These are phyloP conservation scores for Thunnus albacares DNA, from an alignment of 2,797 vertebrate species.

Conservation along the genomic window DNA sequence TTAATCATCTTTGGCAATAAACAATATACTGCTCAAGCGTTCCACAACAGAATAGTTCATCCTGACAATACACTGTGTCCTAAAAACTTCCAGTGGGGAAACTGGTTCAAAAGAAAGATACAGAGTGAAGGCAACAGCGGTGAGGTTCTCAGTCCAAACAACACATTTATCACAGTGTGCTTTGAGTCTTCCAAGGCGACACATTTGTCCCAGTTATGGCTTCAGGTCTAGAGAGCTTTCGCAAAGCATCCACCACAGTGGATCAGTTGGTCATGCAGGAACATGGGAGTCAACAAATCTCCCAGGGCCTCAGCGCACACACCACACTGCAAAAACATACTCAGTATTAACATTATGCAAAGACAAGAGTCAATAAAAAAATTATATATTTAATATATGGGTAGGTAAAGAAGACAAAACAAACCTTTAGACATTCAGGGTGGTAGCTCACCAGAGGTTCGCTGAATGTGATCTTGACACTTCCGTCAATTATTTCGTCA, in stretches of 20 bases:
- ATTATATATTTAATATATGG: background rate
- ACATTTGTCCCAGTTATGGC: constrained; percentile 43
- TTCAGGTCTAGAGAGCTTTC: constrained; percentile 29
- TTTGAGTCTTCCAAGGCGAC: constrained; percentile 18
- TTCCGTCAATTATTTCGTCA: constrained; percentile 65
- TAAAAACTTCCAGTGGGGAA: constrained; percentile 11
- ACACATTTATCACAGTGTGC: constrained; percentile 54
- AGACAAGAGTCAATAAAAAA: background rate
- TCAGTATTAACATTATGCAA: constrained; percentile 26
- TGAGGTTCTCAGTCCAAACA: constrained; percentile 40
- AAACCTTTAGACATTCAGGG: constrained; percentile 79
- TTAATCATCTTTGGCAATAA: constrained; percentile 14
- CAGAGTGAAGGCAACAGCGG: constrained; percentile 13
- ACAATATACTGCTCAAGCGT: background rate
- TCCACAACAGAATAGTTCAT: constrained; percentile 21
- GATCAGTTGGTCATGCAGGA: constrained; percentile 61
- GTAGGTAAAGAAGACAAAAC: constrained; percentile 18
- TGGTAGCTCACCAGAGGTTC: constrained; percentile 72
- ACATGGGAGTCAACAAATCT: constrained; percentile 73
- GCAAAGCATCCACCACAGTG: constrained; percentile 75
- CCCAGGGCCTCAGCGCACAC: constrained; percentile 70
- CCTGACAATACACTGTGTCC: constrained; percentile 4
- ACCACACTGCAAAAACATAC: constrained; percentile 71
- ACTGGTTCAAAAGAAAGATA: constrained; percentile 21
- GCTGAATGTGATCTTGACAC: constrained; percentile 67